Evolutionary conservation across 2,797 vertebrate genomes (phyloP).

Genomic region (Enteromius radiatus): DNA sequence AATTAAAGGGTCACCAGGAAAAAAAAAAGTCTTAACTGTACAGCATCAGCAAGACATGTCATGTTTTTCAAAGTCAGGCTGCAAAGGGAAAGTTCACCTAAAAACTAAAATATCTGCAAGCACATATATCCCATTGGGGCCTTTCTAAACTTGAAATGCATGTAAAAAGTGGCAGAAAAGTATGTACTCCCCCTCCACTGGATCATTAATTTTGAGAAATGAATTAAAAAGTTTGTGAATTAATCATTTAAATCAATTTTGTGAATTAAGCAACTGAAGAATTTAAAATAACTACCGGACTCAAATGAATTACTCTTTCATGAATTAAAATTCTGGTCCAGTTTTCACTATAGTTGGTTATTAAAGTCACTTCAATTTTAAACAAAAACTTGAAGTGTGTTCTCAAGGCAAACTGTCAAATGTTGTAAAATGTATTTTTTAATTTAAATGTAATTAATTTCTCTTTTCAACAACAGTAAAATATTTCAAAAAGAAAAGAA

Average conservation of each 20-base stretch:
- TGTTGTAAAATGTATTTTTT: neutral
- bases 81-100: neutral
- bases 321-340: too few species aligned
- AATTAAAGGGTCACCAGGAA: conserved; percentile 31
- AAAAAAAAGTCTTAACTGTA: conserved; percentile 26
- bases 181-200: neutral
- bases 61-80: neutral
- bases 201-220: neutral
- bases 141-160: conserved; percentile 1
- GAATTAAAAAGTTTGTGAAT: neutral
- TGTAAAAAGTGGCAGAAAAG: neutral
- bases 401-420: neutral
- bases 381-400: too few species aligned
- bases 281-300: neutral
- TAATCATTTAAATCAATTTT: neutral
- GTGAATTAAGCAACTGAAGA: neutral
- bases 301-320: neutral
- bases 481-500: too few species aligned
- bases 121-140: neutral
- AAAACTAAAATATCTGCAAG: conserved; percentile 11
- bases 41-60: neutral
- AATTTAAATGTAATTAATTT: neutral
- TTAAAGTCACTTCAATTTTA: too few species aligned
- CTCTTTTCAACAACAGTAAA: too few species aligned
- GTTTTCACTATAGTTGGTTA: too few species aligned